Conservation (phyloP, 2,113 vertebrate species). For the Lynx canadensis region DNA sequence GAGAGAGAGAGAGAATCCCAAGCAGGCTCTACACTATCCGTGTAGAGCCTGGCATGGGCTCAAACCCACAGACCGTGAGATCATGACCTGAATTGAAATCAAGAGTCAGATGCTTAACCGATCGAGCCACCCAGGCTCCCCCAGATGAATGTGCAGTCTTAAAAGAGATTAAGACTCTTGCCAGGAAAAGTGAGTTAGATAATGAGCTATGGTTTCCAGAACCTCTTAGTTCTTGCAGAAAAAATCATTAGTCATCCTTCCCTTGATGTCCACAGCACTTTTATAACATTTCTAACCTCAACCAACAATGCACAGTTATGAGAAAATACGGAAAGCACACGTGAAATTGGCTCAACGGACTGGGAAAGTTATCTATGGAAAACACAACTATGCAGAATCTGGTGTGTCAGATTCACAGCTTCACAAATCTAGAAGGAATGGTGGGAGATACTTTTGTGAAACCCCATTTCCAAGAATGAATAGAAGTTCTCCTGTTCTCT, state of each 20-base stretch:
- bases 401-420: not conserved
- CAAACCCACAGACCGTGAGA: too few relatives aligned
- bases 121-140: too few relatives aligned
- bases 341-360: not conserved
- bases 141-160: not conserved
- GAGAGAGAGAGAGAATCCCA: too few relatives aligned
- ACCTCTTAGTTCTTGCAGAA: too few relatives aligned
- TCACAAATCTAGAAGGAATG: not conserved
- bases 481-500: not conserved
- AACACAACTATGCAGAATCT: not conserved
- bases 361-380: not conserved
- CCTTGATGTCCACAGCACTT: not conserved
- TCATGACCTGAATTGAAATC: too few relatives aligned
- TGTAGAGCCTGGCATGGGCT: too few relatives aligned
- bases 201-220: not conserved
- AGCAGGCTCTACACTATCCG: too few relatives aligned
- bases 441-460: not conserved
- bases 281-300: not conserved
- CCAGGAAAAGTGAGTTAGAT: not conserved
- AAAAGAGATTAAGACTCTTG: not conserved
- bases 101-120: too few relatives aligned
- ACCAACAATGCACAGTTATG: not conserved
- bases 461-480: not conserved
- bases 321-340: not conserved
- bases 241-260: not conserved